phyloP scores from a whole-genome alignment of 2,888 invertebrate species.

The Aplocera efformata region DNA sequence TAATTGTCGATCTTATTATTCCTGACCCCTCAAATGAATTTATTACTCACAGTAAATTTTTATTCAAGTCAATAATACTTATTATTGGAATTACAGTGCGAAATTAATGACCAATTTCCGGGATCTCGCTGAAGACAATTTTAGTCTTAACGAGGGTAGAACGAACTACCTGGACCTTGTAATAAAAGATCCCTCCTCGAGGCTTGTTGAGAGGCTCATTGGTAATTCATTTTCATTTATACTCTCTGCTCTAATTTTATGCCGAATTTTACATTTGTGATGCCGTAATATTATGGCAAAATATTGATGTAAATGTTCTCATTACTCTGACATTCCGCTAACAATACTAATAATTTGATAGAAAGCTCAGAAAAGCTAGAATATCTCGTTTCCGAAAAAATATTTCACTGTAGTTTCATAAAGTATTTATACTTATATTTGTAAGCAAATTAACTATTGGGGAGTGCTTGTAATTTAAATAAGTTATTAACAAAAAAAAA shows the following conservation, averaged over 20 bases:
- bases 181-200: slow-evolving; percentile 59
- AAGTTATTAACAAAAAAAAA: too few species aligned
- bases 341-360: too few species aligned
- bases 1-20: too few species aligned
- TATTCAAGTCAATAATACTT: slow-evolving; percentile 22
- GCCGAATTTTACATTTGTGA: slow-evolving; percentile 43
- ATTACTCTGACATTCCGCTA: too few species aligned
- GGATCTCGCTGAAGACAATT: slow-evolving; percentile 33
- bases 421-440: too few species aligned
- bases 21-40: too few species aligned
- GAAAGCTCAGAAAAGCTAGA: too few species aligned
- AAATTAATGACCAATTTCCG: slow-evolving; percentile 36
- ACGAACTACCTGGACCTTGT: slow-evolving; percentile 43
- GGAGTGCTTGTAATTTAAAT: too few species aligned
- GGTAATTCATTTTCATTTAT: slow-evolving; percentile 70
- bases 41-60: too few species aligned
- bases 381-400: too few species aligned
- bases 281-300: slow-evolving; percentile 42
- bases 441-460: too few species aligned
- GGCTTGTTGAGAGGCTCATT: slow-evolving; percentile 65
- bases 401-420: too few species aligned
- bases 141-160: slow-evolving; percentile 29
- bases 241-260: slow-evolving; percentile 56
- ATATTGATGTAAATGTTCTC: slow-evolving; percentile 4
- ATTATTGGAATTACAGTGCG: slow-evolving; percentile 16